Conservation (phyloP, 2,888 invertebrate species). For the Euphydryas editha region DNA sequence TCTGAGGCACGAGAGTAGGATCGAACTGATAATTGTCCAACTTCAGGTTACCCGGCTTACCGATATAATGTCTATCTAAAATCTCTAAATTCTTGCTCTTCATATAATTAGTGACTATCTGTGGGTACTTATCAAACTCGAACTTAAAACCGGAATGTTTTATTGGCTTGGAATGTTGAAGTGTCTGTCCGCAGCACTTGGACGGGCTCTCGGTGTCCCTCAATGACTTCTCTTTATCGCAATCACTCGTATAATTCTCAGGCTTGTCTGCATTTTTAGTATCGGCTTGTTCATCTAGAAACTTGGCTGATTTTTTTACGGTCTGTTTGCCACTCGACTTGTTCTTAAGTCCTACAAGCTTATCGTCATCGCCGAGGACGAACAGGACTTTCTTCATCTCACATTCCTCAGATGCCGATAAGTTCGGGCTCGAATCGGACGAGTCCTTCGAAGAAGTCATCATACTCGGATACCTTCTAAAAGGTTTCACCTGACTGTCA, state of each 20-base stretch:
- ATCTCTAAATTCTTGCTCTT: slow-evolving; percentile 88
- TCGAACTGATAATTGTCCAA: slow-evolving; percentile 80
- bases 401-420: slow-evolving; percentile 60
- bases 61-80: slow-evolving; percentile 83
- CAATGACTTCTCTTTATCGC: slow-evolving; percentile 51
- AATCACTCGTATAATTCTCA: slow-evolving; percentile 53
- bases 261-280: slow-evolving; percentile 48
- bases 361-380: slow-evolving; percentile 88
- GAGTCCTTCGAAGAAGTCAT: slow-evolving; percentile 60
- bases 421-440: slow-evolving; percentile 68
- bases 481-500: slow-evolving; percentile 52
- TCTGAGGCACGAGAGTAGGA: slow-evolving; percentile 73
- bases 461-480: slow-evolving; percentile 65
- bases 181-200: slow-evolving; percentile 77
- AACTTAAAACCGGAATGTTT: slow-evolving; percentile 89
- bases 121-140: slow-evolving; percentile 89
- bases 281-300: slow-evolving; percentile 55
- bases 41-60: slow-evolving; percentile 82
- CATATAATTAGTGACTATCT: slow-evolving; percentile 90
- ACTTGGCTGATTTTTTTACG: slow-evolving; percentile 72
- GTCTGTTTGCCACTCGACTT: slow-evolving; percentile 71
- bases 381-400: slow-evolving; percentile 84
- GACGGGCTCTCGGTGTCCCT: slow-evolving; percentile 63
- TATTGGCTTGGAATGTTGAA: slow-evolving; percentile 84
- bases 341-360: slow-evolving; percentile 86